Evolutionary conservation across 1,140 invertebrate species (phyloP).

Genomic region (Leptopilina boulardi): DNA sequence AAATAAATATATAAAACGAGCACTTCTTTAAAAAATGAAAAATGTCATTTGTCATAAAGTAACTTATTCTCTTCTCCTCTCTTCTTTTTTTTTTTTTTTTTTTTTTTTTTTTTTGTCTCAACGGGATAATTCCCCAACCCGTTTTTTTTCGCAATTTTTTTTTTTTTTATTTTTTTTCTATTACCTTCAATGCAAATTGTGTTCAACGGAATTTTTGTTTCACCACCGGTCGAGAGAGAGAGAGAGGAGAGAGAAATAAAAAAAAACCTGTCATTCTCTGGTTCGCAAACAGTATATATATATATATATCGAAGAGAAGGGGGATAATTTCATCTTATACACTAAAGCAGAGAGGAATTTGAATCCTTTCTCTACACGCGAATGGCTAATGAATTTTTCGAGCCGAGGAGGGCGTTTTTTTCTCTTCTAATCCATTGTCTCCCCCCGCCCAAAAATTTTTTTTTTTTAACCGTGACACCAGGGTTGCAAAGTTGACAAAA

Average conservation of each 20-base stretch:
- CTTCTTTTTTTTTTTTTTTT: too few relatives aligned
- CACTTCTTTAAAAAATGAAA: too few relatives aligned
- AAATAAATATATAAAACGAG: too few relatives aligned
- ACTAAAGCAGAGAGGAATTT: too few relatives aligned
- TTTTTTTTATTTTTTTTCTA: not conserved
- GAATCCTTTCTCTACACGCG: not conserved
- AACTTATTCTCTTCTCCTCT: too few relatives aligned
- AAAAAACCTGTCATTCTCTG: slow-evolving; percentile 1
- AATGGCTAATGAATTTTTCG: slow-evolving; percentile 1
- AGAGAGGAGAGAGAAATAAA: not conserved
- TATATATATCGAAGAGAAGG: not conserved
- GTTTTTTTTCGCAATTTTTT: not conserved
- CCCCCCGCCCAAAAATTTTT: not conserved
- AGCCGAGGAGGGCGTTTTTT: not conserved
- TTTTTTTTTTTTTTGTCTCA: not conserved
- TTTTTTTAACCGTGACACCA: not conserved
- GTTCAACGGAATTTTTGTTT: slow-evolving; percentile 1
- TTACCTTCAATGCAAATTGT: not conserved
- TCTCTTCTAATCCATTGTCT: not conserved
- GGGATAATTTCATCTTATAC: slow-evolving; percentile 10
- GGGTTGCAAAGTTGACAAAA: not conserved
- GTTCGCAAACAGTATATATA: too few relatives aligned
- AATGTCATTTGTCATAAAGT: too few relatives aligned
- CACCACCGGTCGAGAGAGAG: not conserved
- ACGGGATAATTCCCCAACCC: not conserved